phyloP scores from a whole-genome alignment of 2,113 vertebrate species.

The Triplophysa tibetana region DNA sequence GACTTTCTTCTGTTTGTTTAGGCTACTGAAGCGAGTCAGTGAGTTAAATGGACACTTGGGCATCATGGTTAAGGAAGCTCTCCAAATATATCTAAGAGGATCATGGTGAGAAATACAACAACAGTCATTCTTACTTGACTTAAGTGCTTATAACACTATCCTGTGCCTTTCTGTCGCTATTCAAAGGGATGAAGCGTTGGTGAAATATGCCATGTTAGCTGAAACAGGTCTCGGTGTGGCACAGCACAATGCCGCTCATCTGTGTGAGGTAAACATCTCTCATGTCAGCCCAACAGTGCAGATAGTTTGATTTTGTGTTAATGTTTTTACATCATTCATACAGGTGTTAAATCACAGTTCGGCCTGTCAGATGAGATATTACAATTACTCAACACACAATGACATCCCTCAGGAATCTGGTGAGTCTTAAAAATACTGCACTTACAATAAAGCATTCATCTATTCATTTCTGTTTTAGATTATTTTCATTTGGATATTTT shows the following conservation, averaged over 20 bases:
- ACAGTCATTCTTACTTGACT: no score
- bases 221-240: constrained; percentile 90
- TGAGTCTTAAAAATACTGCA: constrained; percentile 64
- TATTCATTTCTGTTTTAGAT: no score
- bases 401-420: constrained; percentile 81
- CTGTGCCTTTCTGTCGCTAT: constrained; percentile 25
- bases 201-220: constrained; percentile 85
- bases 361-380: constrained; percentile 87
- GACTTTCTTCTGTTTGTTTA: constrained; percentile 55
- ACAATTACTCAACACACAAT: constrained; percentile 87
- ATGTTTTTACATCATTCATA: constrained; percentile 8
- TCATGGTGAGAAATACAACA: constrained; percentile 73
- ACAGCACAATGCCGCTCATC: constrained; percentile 88
- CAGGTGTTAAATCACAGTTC: constrained; percentile 79
- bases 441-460: no score
- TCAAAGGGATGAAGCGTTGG: constrained; percentile 82
- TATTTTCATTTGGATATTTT: no score
- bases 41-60: constrained; percentile 90
- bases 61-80: constrained; percentile 82
- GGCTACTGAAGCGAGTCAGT: constrained; percentile 84
- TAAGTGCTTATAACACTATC: neutral
- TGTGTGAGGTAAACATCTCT: constrained; percentile 60
- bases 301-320: neutral
- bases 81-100: constrained; percentile 84
- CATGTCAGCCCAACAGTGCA: neutral